Evolutionary conservation across 2,888 invertebrate species (phyloP), one percentile per base, ranked within the genome.

Genomic region (Eulithis prunata): DNA sequence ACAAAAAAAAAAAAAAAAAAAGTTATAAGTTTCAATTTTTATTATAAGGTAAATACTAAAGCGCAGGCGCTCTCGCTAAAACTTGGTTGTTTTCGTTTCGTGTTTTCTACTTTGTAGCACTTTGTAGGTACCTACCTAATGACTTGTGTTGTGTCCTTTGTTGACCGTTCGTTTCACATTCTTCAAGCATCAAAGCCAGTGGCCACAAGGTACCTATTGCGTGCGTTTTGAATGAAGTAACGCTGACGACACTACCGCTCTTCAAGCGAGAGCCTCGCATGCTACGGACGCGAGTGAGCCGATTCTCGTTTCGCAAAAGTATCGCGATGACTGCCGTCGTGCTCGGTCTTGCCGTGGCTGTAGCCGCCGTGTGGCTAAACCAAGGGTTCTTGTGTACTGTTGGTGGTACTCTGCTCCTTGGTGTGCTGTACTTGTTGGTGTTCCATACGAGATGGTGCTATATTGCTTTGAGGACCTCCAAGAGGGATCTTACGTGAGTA

Each of bases 361-460:
- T 91, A 69, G 86, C 88, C 51, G 85, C 93, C 61, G 83, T 93
- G 65, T 94, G 90, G 88, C 80, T 91, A 64, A 90, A 89, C 74
- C 87, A 95, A 80, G 96, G 96, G 69, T 94, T 95, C 84, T 86
- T 95, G 77, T 95, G 94, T 79, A 94, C 96, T 62, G 76, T 96
- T 38, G 94, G 95, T 74, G 90, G 96, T 63, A 83, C 94, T 64
- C 81, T 96, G 69, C 94, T 95, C 57, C 94, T 95, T 63, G 72
- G 94, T 70, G 90, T 95, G 66, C 94, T 95, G 36, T 95, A 96
- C 79, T 85, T 95, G 64, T 86, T 95, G 62, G 93, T 96, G 53
- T 96, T 95, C 59, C 96, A 97, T 71, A 94, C 95, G 84, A 94
- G 94, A 81, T 97, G 97, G 96, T 94, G 96, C 78, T 96, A 96